phyloP scores from a whole-genome alignment of 1,140 invertebrate genomes.

The Drosophila fuyamai region DNA sequence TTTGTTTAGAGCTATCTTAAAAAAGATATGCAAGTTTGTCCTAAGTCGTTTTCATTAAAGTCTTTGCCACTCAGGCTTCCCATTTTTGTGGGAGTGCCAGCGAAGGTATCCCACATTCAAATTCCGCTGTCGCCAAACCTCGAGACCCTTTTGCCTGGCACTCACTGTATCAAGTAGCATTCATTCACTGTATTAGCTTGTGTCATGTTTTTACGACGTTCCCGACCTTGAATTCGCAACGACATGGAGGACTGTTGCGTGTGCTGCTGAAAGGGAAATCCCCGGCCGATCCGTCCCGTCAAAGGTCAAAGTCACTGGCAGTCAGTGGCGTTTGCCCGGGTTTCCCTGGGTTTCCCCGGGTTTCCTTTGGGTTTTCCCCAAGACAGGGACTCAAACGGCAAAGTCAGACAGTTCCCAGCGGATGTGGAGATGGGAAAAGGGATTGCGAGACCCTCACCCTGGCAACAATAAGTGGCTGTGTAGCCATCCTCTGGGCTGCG shows the following conservation, averaged over 20 bases:
- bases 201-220: constrained; percentile 53
- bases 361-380: constrained; percentile 16
- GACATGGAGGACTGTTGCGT: constrained; percentile 19
- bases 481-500: constrained; percentile 23
- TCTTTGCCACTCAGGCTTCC: too few species aligned
- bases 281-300: constrained; percentile 19
- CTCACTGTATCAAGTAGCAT: constrained; percentile 6
- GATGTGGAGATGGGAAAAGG: constrained; percentile 3
- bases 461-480: constrained; percentile 72
- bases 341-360: constrained; percentile 23
- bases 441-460: constrained; percentile 36
- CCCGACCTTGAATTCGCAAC: constrained; percentile 61
- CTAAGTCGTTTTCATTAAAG: too few species aligned
- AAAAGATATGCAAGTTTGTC: too few species aligned
- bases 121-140: background rate
- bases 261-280: constrained; percentile 48
- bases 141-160: background rate
- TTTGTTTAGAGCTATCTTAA: too few species aligned
- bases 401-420: constrained; percentile 1
- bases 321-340: constrained; percentile 33
- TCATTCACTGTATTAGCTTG: constrained; percentile 42
- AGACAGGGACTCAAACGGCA: constrained; percentile 10
- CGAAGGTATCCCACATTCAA: background rate
- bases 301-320: constrained; percentile 66
- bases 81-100: background rate